Percentiles rank a stretch among this genome's conserved stretches.
These are phyloP conservation scores for Oxyteleia sp. DNA, from an alignment of 2,888 invertebrate genomes.

Conservation along the genomic window DNA sequence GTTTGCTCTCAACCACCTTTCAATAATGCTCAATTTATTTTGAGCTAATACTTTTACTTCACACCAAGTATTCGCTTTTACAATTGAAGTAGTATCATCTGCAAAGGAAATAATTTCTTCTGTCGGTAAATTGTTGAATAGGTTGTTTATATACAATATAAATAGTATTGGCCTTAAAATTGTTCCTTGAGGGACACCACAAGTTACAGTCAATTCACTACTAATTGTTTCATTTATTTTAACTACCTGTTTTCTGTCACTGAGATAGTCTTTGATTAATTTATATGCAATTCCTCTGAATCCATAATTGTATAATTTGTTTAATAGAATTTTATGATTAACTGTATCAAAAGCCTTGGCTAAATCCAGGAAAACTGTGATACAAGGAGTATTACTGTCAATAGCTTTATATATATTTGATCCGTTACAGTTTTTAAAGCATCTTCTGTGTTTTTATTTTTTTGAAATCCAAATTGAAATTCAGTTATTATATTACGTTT, in stretches of 20 bases:
- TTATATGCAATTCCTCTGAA: constrained; percentile 5
- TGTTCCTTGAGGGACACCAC: constrained; percentile 22
- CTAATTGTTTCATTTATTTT: neutral
- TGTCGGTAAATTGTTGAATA: neutral
- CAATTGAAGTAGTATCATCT: neutral
- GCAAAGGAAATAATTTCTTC: neutral
- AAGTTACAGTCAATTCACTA: neutral
- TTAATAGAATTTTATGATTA: constrained; percentile 14
- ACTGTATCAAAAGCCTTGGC: constrained; percentile 13
- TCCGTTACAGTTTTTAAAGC: neutral
- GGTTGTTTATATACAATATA: constrained; percentile 12
- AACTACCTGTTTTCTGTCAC: constrained; percentile 4
- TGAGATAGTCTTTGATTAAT: constrained; percentile 1
- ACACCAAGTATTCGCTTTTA: neutral
- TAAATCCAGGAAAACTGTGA: neutral
- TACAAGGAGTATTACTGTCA: neutral
- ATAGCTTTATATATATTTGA: neutral
- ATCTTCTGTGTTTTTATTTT: constrained; percentile 5
- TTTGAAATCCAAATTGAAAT: constrained; percentile 12
- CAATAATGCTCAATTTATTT: neutral
- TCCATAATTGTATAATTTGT: constrained; percentile 6
- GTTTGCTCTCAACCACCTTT: neutral
- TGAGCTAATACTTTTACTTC: neutral
- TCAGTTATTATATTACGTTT: neutral
- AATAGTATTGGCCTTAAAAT: constrained; percentile 14